A percentile compares a stretch with the other conserved stretches of the same genome.
Evolutionary conservation across 1,140 invertebrate species (phyloP).

Genomic region (Lepidurus couesii): DNA sequence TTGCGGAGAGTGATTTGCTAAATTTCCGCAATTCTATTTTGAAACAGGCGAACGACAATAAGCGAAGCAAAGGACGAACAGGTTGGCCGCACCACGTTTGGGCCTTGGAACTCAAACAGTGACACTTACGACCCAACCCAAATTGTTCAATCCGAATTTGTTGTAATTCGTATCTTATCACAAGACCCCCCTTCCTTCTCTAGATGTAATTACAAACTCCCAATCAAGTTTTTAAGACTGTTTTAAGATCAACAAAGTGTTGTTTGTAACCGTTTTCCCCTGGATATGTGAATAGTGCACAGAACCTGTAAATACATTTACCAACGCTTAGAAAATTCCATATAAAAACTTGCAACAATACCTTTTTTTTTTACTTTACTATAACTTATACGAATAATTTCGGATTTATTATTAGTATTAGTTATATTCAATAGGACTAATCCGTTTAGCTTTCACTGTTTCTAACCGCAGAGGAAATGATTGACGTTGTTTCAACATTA

Average conservation of each 20-base stretch:
- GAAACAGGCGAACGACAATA: constrained; percentile 31
- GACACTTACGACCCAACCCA: constrained; percentile 41
- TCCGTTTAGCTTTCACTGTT: not conserved
- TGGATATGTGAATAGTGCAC: constrained; percentile 22
- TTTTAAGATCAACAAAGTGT: not conserved
- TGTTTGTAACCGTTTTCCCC: constrained; percentile 1
- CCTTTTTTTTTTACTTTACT: too few relatives aligned
- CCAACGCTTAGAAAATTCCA: not conserved
- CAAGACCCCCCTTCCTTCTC: too few relatives aligned
- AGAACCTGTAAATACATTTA: constrained; percentile 16
- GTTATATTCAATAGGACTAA: too few relatives aligned
- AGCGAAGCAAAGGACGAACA: constrained; percentile 68
- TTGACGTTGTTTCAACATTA: not conserved
- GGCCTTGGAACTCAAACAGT: constrained; percentile 79
- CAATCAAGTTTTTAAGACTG: not conserved
- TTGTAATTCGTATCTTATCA: too few relatives aligned
- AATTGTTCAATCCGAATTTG: not conserved
- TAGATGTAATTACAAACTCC: not conserved
- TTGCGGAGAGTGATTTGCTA: not conserved
- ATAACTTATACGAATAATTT: too few relatives aligned
- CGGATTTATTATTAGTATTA: too few relatives aligned
- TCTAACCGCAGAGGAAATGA: not conserved
- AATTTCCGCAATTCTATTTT: not conserved
- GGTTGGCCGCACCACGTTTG: constrained; percentile 94
- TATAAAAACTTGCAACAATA: too few relatives aligned